Evolutionary conservation across 2,113 vertebrate genomes (phyloP).

Genomic region (Ptychochromis oligacanthus): DNA sequence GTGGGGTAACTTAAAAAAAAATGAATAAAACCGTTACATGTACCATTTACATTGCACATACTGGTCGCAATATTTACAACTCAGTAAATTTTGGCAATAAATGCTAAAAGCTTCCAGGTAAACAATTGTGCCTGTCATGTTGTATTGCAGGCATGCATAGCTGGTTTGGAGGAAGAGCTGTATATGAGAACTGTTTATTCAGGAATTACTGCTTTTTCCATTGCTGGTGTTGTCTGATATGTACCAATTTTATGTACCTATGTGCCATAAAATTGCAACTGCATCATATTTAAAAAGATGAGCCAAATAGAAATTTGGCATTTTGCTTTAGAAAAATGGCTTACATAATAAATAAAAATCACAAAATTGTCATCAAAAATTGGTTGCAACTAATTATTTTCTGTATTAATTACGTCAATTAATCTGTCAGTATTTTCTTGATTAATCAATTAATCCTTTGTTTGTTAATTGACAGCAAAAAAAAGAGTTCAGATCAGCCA

Average conservation of each 20-base stretch:
- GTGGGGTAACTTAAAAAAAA: not conserved
- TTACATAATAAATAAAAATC: not conserved
- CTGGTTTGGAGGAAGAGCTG: not conserved
- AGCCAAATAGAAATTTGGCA: not conserved
- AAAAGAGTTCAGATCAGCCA: not conserved
- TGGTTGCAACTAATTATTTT: too few relatives aligned
- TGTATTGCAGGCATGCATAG: not conserved
- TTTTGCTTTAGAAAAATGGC: not conserved
- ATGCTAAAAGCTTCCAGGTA: too few relatives aligned
- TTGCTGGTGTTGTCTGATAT: not conserved
- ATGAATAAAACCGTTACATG: not conserved
- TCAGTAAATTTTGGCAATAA: too few relatives aligned
- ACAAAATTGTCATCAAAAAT: too few relatives aligned
- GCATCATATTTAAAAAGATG: not conserved
- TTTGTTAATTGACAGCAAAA: not conserved
- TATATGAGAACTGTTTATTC: not conserved
- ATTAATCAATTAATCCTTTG: too few relatives aligned
- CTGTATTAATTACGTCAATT: not conserved
- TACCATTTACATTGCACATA: not conserved
- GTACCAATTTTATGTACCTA: not conserved
- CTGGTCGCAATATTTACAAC: too few relatives aligned
- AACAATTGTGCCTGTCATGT: not conserved
- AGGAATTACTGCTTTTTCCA: not conserved
- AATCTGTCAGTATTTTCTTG: not conserved
- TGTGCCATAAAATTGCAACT: fast-evolving